These are phyloP conservation scores for Neodiprion virginianus DNA, from an alignment of 1,140 invertebrate species.

Conservation along the genomic window DNA sequence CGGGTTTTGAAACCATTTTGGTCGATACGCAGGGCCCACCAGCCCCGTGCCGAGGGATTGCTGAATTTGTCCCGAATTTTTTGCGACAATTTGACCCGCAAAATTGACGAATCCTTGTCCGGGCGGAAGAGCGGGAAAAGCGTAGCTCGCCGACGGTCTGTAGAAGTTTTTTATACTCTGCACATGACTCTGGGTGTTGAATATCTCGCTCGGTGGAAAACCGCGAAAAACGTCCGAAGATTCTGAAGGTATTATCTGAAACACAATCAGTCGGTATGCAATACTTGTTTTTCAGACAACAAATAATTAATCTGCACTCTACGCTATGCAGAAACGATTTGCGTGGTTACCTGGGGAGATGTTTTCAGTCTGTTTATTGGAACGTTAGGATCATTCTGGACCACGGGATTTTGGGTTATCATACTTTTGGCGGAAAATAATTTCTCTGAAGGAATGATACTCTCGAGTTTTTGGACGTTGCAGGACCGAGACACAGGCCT, in stretches of 20 bases:
- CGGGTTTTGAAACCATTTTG: conserved; percentile 23
- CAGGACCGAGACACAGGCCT: conserved; percentile 1
- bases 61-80: conserved; percentile 1
- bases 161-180: conserved; percentile 34
- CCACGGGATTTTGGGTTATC: neutral
- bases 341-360: neutral
- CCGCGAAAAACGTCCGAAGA: conserved; percentile 31
- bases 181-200: conserved; percentile 31
- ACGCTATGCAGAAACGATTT: neutral
- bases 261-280: neutral
- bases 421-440: neutral
- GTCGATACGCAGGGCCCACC: neutral
- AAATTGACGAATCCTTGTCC: neutral
- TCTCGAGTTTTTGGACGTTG: neutral
- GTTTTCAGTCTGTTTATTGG: neutral
- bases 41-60: neutral
- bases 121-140: neutral
- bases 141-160: conserved; percentile 4
- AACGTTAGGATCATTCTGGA: neutral
- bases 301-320: neutral
- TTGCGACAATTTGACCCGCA: neutral
- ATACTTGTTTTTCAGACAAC: neutral
- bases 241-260: conserved; percentile 17
- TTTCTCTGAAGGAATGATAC: neutral
- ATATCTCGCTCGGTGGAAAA: conserved; percentile 38